phyloP scores from a whole-genome alignment of 2,888 invertebrate species.

The Mactromeris polynyma region DNA sequence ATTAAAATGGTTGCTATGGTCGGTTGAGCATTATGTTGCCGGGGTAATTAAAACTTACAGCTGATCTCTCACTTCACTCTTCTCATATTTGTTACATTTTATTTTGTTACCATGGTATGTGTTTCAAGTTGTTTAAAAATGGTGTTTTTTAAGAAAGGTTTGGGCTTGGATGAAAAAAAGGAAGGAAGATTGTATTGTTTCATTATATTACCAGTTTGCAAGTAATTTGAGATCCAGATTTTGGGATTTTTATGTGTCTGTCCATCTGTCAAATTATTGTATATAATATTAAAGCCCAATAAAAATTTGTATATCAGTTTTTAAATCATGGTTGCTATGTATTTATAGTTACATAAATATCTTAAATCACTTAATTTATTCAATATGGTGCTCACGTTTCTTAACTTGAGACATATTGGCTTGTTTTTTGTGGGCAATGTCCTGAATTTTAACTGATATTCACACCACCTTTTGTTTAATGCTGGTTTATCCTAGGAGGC shows the following conservation, averaged over 20 bases:
- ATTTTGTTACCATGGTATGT: background rate
- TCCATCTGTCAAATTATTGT: background rate
- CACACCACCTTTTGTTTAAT: too few relatives aligned
- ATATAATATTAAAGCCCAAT: background rate
- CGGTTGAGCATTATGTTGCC: conserved; percentile 6
- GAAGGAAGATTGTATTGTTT: background rate
- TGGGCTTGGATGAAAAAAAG: background rate
- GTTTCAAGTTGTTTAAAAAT: background rate
- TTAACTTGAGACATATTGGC: too few relatives aligned
- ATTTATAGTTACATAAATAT: background rate
- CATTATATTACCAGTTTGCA: background rate
- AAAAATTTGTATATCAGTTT: background rate
- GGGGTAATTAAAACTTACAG: conserved; percentile 6
- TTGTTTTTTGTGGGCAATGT: too few relatives aligned
- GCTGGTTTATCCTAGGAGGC: too few relatives aligned
- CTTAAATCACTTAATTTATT: too few relatives aligned
- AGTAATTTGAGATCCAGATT: background rate
- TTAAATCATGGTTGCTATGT: background rate
- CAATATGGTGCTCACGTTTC: too few relatives aligned
- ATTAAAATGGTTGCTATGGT: conserved; percentile 1
- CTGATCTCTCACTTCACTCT: background rate
- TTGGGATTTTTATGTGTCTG: background rate
- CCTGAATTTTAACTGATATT: too few relatives aligned
- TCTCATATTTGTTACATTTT: background rate
- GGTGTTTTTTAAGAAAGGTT: background rate